Evolutionary conservation across 2,797 vertebrate genomes (phyloP).

Genomic region (Halcyon leucocephala): DNA sequence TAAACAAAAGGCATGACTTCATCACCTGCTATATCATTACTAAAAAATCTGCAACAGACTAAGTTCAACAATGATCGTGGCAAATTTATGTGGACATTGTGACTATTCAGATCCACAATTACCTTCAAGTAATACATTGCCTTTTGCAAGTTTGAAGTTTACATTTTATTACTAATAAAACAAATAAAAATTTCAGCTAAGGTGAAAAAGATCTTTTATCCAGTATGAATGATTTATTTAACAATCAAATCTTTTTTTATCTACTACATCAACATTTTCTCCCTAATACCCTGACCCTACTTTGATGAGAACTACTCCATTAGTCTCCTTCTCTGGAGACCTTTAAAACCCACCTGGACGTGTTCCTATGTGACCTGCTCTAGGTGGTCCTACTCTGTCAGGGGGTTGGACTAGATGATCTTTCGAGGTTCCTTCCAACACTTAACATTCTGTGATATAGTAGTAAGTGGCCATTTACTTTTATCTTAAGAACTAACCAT

Average conservation of each 20-base stretch:
- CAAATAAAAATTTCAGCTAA: neutral
- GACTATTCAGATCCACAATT: neutral
- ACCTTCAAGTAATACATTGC: neutral
- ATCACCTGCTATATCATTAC: neutral
- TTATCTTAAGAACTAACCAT: neutral
- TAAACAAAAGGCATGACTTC: neutral
- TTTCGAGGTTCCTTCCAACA: no score
- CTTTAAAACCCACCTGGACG: no score
- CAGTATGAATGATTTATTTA: neutral
- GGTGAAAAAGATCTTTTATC: neutral
- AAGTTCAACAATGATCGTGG: neutral
- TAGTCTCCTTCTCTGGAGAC: no score
- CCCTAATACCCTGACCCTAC: neutral
- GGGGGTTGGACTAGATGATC: no score
- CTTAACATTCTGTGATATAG: neutral
- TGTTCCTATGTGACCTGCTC: no score
- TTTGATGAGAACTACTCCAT: neutral
- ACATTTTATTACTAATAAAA: neutral
- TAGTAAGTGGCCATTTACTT: neutral
- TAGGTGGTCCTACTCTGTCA: no score
- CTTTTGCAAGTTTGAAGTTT: neutral
- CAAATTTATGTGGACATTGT: neutral
- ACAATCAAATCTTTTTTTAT: neutral
- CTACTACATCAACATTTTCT: neutral
- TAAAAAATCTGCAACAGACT: neutral